Percentiles rank a stretch among this genome's conserved stretches.
Conservation (phyloP, 2,113 vertebrate species). For the Anarrhichthys ocellatus region DNA sequence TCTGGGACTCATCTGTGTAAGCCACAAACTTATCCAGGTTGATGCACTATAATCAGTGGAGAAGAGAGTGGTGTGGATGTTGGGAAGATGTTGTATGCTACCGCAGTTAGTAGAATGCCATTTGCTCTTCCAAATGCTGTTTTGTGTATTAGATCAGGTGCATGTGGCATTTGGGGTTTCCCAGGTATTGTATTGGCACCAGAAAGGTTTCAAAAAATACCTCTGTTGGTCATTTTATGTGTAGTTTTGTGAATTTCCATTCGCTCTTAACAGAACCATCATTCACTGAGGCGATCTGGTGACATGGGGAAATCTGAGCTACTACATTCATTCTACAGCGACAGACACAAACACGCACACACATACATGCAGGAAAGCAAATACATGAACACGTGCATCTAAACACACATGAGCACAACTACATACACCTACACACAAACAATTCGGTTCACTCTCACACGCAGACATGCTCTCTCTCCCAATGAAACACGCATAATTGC, state of each 20-base stretch:
- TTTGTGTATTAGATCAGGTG: neutral
- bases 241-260: slow-evolving; percentile 1
- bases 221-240: neutral
- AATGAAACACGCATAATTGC: slow-evolving; percentile 22
- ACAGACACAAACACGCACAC: neutral
- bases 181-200: neutral
- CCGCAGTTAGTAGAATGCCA: neutral
- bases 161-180: neutral
- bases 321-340: neutral
- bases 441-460: neutral
- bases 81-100: neutral
- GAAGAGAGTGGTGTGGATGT: neutral
- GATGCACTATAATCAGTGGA: slow-evolving; percentile 86
- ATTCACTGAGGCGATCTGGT: slow-evolving; percentile 39
- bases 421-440: neutral
- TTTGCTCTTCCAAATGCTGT: neutral
- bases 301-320: slow-evolving; percentile 52
- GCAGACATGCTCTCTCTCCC: neutral
- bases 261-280: neutral
- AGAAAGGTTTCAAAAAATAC: neutral
- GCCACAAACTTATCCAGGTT: slow-evolving; percentile 95
- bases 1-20: slow-evolving; percentile 87
- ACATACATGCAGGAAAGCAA: neutral
- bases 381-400: neutral
- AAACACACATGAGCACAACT: neutral